Evolutionary conservation across 2,888 invertebrate genomes (phyloP).

Genomic region (Pyrochroa serraticornis): DNA sequence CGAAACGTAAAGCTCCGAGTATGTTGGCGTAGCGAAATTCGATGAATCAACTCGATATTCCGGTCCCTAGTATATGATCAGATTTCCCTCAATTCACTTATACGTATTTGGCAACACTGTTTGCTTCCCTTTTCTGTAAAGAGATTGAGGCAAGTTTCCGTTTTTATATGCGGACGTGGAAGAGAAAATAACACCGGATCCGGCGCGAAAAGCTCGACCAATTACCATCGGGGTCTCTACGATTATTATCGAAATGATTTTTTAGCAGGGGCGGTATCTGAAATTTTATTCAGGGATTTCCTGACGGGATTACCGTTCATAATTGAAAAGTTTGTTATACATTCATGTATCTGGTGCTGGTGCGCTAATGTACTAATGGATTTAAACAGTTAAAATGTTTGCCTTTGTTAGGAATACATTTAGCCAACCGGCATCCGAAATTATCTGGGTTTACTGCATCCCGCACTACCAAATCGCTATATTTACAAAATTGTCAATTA

Average conservation of each 20-base stretch:
- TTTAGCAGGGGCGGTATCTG: neutral
- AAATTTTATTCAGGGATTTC: slow-evolving; percentile 38
- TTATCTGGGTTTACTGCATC: neutral
- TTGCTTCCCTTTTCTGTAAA: slow-evolving; percentile 29
- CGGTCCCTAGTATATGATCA: slow-evolving; percentile 28
- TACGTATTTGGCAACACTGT: slow-evolving; percentile 35
- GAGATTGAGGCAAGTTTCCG: slow-evolving; percentile 4
- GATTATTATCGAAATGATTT: too few relatives aligned
- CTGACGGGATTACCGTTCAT: slow-evolving; percentile 39
- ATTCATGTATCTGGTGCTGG: slow-evolving; percentile 35
- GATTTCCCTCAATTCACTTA: slow-evolving; percentile 40
- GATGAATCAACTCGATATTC: slow-evolving; percentile 2
- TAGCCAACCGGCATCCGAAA: slow-evolving; percentile 1
- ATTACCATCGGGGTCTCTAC: too few relatives aligned
- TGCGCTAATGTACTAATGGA: slow-evolving; percentile 28
- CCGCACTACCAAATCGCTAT: slow-evolving; percentile 6
- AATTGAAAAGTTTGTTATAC: slow-evolving; percentile 42
- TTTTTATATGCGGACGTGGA: slow-evolving; percentile 17
- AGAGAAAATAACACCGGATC: slow-evolving; percentile 24
- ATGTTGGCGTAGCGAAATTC: slow-evolving; percentile 4
- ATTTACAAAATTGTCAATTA: slow-evolving; percentile 26
- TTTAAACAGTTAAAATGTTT: slow-evolving; percentile 29
- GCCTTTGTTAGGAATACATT: slow-evolving; percentile 21
- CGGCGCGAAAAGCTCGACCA: too few relatives aligned
- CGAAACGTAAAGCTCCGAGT: slow-evolving; percentile 2